Conservation (phyloP, 2,113 vertebrate species). For the Gavia stellata region DNA sequence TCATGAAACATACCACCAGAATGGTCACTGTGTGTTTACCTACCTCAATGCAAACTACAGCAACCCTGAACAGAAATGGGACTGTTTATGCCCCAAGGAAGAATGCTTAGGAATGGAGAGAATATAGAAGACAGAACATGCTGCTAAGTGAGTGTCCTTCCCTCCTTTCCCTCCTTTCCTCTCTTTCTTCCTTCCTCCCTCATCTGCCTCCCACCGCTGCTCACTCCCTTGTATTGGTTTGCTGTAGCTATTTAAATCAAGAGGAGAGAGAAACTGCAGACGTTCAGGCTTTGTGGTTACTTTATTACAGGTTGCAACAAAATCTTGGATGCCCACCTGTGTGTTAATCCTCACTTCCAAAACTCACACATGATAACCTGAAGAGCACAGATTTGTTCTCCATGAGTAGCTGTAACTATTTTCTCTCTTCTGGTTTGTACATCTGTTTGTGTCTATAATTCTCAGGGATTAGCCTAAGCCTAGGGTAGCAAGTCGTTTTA, state of each 20-base stretch:
- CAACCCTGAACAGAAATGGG: not conserved
- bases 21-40: not conserved
- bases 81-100: not conserved
- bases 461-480: conserved; percentile 57
- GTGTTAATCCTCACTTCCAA: not conserved
- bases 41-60: not conserved
- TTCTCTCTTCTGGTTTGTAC: not conserved
- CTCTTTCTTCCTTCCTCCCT: not conserved
- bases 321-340: not conserved
- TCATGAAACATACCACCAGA: not conserved
- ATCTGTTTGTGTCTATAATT: conserved; percentile 6
- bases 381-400: conserved; percentile 3
- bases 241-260: not conserved
- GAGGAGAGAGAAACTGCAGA: not conserved
- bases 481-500: conserved; percentile 46
- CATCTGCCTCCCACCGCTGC: not conserved
- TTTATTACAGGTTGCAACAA: not conserved
- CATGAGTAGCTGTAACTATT: not conserved
- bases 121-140: not conserved
- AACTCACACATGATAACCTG: not conserved
- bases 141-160: not conserved
- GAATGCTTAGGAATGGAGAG: not conserved
- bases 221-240: not conserved
- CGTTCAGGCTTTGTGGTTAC: not conserved
- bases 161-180: not conserved